Conservation (phyloP, 2,113 vertebrate genomes). For the Myodes glareolus region DNA sequence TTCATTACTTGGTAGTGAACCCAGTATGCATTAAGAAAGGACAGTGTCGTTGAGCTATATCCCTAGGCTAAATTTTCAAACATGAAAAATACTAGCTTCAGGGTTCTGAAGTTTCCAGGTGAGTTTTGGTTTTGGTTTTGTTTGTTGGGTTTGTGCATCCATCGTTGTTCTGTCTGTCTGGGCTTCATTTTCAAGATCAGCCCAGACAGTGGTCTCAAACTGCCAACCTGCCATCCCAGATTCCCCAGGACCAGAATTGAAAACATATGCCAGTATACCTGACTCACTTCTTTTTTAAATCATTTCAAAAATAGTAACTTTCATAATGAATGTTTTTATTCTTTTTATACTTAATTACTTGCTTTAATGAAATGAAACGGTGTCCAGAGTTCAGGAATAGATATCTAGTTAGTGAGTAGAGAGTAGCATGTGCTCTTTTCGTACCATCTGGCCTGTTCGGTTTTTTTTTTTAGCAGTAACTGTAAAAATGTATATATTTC, state of each 20-base stretch:
- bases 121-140: background rate
- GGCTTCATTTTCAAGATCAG: background rate
- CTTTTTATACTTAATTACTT: slow-evolving; percentile 23
- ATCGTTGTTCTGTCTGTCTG: background rate
- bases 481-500: slow-evolving; percentile 60
- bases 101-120: background rate
- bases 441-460: background rate
- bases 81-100: background rate
- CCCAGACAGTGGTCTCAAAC: background rate
- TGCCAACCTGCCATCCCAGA: background rate
- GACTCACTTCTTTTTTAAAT: background rate
- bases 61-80: slow-evolving; percentile 15
- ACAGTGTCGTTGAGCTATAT: background rate
- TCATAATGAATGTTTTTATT: background rate
- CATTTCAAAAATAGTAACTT: background rate
- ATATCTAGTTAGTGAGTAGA: background rate
- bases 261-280: background rate
- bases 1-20: background rate
- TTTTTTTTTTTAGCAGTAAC: background rate
- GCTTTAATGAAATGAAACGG: background rate
- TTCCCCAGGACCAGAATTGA: background rate
- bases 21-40: background rate
- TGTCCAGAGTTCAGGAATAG: slow-evolving; percentile 15
- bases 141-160: background rate
- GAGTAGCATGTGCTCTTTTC: background rate